Evolutionary conservation across 2,797 vertebrate genomes (phyloP), one percentile per base, ranked within the genome.

Genomic region (Neoniphon sammara): DNA sequence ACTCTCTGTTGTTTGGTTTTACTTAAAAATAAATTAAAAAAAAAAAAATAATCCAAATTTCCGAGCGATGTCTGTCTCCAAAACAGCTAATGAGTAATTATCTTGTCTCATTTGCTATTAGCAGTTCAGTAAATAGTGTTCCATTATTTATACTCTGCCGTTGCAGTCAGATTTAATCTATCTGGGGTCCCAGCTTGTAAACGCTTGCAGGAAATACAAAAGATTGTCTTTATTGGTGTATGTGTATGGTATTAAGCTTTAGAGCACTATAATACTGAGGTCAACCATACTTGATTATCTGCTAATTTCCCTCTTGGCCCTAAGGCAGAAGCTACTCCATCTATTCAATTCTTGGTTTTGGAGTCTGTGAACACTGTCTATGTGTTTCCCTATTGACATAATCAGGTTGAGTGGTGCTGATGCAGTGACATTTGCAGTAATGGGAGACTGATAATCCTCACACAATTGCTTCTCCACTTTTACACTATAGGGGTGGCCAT

Each of bases 381-480:
- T 77, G 79, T 70, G 83, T 81, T 90, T 87, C 77, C 70, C 70
- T 76, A 87, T 89, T 89, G 91, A 91, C 86, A 91, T 87, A 90
- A 92, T 91, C 84, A 88, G 58, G 60, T 77, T 83, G 89, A 91
- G 86, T 81, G 85, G 72, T 83, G 82, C 89, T 89, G 92, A 92
- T 91, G 81, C 85, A 64, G 66, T 92, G 91, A 89, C 91, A 92
- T 93, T 91, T 91, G 66, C 77, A 72, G 88, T 89, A 90, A 90
- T 88, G 82, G 89, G 60, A 85, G 85, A 72, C 82, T 85, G 90
- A 89, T 91, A 91, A 93, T 92, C 89, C 73, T 80, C 75, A 81
- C 83, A 87, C 90, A 91, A 91, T 90, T 89, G 88, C 86, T 61
- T 85, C 83, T 79, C 72, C 60, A 81, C 82, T 84, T 86, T 66